Conservation (phyloP, 2,888 invertebrate species). For the Athripsodes cinereus region DNA sequence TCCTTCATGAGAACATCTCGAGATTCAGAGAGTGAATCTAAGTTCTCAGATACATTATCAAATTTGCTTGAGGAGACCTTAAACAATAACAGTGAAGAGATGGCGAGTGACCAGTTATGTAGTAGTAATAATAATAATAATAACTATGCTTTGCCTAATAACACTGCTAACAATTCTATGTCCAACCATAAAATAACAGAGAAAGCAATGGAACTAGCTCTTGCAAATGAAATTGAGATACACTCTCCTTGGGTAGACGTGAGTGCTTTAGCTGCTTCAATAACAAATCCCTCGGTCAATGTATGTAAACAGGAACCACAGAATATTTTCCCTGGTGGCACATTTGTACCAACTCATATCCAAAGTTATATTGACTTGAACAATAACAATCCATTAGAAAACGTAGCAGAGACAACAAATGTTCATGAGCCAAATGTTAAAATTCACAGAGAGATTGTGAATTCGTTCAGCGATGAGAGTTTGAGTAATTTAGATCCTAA, state of each 20-base stretch:
- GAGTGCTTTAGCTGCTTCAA: constrained; percentile 59
- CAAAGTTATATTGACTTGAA: constrained; percentile 54
- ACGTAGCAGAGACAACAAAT: constrained; percentile 3
- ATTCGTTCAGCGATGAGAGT: constrained; percentile 32
- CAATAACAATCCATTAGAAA: constrained; percentile 24
- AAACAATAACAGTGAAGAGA: background rate
- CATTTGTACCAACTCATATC: constrained; percentile 58
- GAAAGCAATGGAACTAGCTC: constrained; percentile 54
- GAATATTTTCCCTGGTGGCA: constrained; percentile 50
- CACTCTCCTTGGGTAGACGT: constrained; percentile 72
- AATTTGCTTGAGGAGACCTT: background rate
- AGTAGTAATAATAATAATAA: constrained; percentile 8
- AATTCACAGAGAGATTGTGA: background rate
- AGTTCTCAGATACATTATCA: background rate
- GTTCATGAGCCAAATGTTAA: background rate
- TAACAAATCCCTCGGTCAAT: constrained; percentile 57
- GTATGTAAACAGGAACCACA: constrained; percentile 55
- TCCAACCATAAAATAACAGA: constrained; percentile 18
- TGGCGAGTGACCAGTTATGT: constrained; percentile 2
- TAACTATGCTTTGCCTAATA: background rate
- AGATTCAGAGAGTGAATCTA: background rate
- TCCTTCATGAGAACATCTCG: background rate
- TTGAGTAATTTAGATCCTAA: constrained; percentile 13
- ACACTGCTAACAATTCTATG: background rate
- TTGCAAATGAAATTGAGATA: constrained; percentile 69